phyloP scores from a whole-genome alignment of 2,888 invertebrate genomes.

The Steinernema carpocapsae region DNA sequence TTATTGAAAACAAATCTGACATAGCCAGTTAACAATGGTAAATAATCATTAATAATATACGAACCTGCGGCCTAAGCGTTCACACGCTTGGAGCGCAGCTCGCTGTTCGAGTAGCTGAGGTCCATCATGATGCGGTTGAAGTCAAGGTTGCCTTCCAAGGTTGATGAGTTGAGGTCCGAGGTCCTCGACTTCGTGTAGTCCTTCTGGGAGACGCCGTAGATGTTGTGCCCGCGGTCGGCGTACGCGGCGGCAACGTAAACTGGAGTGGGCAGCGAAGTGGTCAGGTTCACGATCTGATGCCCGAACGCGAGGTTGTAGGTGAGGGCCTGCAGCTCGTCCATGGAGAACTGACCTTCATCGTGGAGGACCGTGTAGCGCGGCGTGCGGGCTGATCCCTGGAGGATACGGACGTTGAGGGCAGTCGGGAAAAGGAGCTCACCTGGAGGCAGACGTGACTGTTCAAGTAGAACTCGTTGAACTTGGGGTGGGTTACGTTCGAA shows the following conservation, averaged over 20 bases:
- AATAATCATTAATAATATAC: too few relatives aligned
- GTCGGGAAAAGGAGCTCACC: slow-evolving; percentile 41
- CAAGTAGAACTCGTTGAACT: slow-evolving; percentile 60
- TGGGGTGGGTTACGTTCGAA: slow-evolving; percentile 50
- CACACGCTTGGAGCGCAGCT: neutral
- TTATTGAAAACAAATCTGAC: too few relatives aligned
- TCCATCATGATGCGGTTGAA: neutral
- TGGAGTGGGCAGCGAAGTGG: slow-evolving; percentile 60
- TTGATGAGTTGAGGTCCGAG: neutral
- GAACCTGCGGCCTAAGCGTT: too few relatives aligned
- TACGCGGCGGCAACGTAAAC: slow-evolving; percentile 59
- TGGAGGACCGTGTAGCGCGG: slow-evolving; percentile 64
- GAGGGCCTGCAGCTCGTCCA: slow-evolving; percentile 57
- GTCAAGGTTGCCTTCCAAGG: neutral
- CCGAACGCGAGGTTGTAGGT: slow-evolving; percentile 56
- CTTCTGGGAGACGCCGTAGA: neutral
- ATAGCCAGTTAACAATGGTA: too few relatives aligned
- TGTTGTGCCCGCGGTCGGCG: slow-evolving; percentile 52
- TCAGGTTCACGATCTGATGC: slow-evolving; percentile 59
- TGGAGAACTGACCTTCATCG: slow-evolving; percentile 54
- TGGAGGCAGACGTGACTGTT: slow-evolving; percentile 63
- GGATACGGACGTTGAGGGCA: slow-evolving; percentile 25
- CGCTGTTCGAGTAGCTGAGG: neutral
- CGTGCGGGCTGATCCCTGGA: slow-evolving; percentile 60
- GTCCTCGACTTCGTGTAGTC: neutral